A percentile compares a stretch with the other conserved stretches of the same genome.
These are phyloP conservation scores for Thryonomys swinderianus DNA, from an alignment of 2,113 vertebrate species.

Conservation along the genomic window DNA sequence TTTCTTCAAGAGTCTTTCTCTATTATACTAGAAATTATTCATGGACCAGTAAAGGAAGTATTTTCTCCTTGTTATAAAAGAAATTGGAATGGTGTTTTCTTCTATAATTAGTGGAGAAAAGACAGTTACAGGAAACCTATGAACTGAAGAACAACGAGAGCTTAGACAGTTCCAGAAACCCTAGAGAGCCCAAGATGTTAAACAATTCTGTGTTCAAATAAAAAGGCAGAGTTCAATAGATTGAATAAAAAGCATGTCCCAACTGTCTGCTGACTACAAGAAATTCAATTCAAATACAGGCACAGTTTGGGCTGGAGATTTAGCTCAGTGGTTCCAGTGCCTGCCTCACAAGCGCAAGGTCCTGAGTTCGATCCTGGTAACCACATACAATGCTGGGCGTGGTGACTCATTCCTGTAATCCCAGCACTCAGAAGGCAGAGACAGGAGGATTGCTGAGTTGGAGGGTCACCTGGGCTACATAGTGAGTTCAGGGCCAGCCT, in stretches of 20 bases:
- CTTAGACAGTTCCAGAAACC: neutral
- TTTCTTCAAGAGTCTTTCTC: neutral
- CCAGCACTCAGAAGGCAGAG: too few relatives aligned
- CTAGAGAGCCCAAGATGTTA: neutral
- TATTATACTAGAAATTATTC: neutral
- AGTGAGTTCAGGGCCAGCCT: too few relatives aligned
- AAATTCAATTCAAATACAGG: slow-evolving; percentile 9
- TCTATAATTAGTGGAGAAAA: neutral
- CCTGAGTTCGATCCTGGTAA: too few relatives aligned
- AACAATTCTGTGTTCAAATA: neutral
- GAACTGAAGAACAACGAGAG: neutral
- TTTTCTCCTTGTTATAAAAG: neutral
- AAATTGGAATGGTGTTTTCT: neutral
- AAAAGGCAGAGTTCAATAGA: neutral
- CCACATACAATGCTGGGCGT: too few relatives aligned
- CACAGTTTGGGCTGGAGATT: too few relatives aligned
- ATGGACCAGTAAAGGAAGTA: neutral
- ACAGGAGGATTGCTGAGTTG: too few relatives aligned
- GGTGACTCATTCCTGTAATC: too few relatives aligned
- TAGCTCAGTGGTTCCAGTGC: too few relatives aligned
- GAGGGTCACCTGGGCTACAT: too few relatives aligned
- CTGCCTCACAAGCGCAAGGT: too few relatives aligned
- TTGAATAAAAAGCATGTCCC: neutral
- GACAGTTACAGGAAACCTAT: neutral
- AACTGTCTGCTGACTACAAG: neutral